Evolutionary conservation across 2,797 vertebrate species (phyloP), one percentile per base, ranked within the genome.

Genomic region (Oryzias dopingdopingensis): DNA sequence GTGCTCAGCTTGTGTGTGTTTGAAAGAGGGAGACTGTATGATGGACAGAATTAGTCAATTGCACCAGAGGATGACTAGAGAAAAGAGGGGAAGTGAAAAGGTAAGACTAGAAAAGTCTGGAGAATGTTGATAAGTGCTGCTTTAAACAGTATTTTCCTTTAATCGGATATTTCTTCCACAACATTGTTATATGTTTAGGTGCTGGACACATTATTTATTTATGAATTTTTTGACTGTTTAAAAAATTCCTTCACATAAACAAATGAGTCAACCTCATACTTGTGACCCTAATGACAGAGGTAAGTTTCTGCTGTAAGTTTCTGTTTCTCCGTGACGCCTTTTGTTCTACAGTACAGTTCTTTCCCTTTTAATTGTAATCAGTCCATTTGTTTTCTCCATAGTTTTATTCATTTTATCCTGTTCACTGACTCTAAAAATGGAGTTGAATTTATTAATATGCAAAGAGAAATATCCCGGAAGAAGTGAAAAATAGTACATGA

Each of bases 241-340:
- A 46, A 43, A 69, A 44, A 42, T 42, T 61, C 42, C 57, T 49
- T 60, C 67, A 37, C 40, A 77, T 62, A 70, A 70, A 66, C 59
- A 55, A 65, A 56, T 64, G 24, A 70, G 42, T 41, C 60, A 62
- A 79, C 72, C 71, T 69, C 67, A 49, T 42, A 67, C 29, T 10
- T 24, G 71, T 79, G 69, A 76, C 74, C 76, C 72, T 71, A 71
- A 81, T 76, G 76, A 76, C 56, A 77, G 52, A 56, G 37, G 44
- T 43, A 51, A 65, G 47, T 80, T 75, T 64, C 55, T 66, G 52
- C 59, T 37, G 22, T 37, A 48, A 22, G 18, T 18, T 18, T 18
- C 18, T 18, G 18, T 18, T 18, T 59, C 60, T 49, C 56, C 18
- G 41, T 56, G 44, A 16, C 44, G 67, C 42, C 42, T 14, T 42